Base-by-base conservation (phyloP, 2,888 invertebrate species). In the Philonicus albiceps region DNA sequence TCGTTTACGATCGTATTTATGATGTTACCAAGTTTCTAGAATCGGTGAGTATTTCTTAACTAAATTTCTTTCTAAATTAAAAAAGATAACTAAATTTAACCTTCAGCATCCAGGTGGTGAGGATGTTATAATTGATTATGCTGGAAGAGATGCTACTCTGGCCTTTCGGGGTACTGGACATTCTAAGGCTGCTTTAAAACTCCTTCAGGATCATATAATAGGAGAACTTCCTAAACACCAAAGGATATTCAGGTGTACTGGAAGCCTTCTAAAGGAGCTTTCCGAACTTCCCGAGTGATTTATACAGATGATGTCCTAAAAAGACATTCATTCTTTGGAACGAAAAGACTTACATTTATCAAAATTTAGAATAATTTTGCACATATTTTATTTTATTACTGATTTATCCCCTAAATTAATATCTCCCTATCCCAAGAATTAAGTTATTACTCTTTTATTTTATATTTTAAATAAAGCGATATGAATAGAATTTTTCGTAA, bases 1-100 rank as follows among this genome's bases (percentile, higher is more conserved):
- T 96, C n/a, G 94, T 98, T 76, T 96, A 96, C 91, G 97, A 98
- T 93, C 95, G 96, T 86, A 96, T 98, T 13, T 97, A 97, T 91
- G 95, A 97, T 90, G 94, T 97, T 84, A 96, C 97, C 1, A 93
- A 94, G 53, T 97, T 97, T 91, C 91, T 97, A 72, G 93, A 94
- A 88, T 94, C 95, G 93, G 95, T 95, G 92, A 74, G 74, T 37
- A 74, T 11, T 27, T 30, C 4, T 73, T 1, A 4, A 34, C 6
- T 2, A 34, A 7, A n/a, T n/a, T n/a, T n/a, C n/a, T 74, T 74
- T n/a, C 5, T 16, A 31, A 34, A 11, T 93, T 89, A 86, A 27
- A 13, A 43, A 78, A 11, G 22, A 11, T 64, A 64, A 27, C 22
- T 1, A 31, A 34, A 13, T 74, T 30, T 31, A 0, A 0, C 2